Conservation (phyloP, 1,140 invertebrate genomes). For the Drosophila virilis region DNA sequence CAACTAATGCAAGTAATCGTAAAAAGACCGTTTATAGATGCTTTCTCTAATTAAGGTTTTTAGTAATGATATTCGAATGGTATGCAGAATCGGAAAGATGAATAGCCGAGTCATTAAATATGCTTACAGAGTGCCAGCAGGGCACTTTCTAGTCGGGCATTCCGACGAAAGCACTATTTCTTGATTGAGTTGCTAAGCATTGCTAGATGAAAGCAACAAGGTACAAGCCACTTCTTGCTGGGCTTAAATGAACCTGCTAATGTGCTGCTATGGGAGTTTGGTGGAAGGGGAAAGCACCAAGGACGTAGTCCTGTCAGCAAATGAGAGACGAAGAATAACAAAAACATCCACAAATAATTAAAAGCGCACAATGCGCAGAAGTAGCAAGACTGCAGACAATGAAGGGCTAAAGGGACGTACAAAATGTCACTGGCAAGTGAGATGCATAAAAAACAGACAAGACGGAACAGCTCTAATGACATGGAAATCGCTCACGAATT, state of each 20-base stretch:
- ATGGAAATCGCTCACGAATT: neutral
- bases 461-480: neutral
- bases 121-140: too few species aligned
- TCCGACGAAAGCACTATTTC: too few species aligned
- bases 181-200: neutral
- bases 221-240: conserved; percentile 66
- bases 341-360: conserved; percentile 64
- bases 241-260: conserved; percentile 47
- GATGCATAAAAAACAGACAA: conserved; percentile 19
- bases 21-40: too few species aligned
- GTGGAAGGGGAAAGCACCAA: neutral
- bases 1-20: too few species aligned
- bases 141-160: too few species aligned
- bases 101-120: too few species aligned
- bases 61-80: too few species aligned
- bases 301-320: conserved; percentile 23
- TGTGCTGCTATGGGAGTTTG: conserved; percentile 24
- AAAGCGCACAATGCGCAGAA: conserved; percentile 57
- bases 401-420: neutral
- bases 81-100: too few species aligned
- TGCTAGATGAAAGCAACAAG: conserved; percentile 59
- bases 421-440: conserved; percentile 22
- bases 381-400: conserved; percentile 5
- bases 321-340: conserved; percentile 49
- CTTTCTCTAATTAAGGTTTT: too few species aligned